These are phyloP conservation scores for Raphicerus campestris DNA, from an alignment of 2,113 vertebrate genomes.

Conservation along the genomic window DNA sequence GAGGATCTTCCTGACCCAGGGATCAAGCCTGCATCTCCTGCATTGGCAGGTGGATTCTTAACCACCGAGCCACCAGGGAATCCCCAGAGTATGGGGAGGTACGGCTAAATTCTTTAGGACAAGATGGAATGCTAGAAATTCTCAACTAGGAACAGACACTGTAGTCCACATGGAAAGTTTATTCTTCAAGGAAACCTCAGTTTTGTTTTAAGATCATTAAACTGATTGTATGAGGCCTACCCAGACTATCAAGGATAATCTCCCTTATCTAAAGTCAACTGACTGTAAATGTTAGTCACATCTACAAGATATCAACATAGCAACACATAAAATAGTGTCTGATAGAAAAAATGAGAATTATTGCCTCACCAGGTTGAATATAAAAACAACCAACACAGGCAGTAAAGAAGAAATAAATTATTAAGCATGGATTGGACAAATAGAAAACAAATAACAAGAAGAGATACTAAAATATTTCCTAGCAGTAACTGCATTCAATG, in stretches of 20 bases:
- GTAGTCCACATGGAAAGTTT: accelerated
- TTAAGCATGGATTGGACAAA: not conserved
- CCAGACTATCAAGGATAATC: not conserved
- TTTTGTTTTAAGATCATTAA: not conserved
- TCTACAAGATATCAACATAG: not conserved
- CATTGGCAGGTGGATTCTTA: not conserved
- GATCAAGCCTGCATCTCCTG: not conserved
- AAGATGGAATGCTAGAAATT: not conserved
- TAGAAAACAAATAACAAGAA: not conserved
- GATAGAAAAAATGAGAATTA: not conserved
- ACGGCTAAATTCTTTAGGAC: not conserved
- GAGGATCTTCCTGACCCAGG: not conserved
- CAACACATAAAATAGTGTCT: not conserved
- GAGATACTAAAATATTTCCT: not conserved
- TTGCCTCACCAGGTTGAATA: not conserved
- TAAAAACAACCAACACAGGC: not conserved
- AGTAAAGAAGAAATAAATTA: not conserved
- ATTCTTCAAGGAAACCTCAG: not conserved
- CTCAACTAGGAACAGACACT: not conserved
- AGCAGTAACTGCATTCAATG: not conserved
- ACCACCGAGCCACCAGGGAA: not conserved
- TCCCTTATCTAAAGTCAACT: not conserved
- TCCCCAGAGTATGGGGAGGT: not conserved
- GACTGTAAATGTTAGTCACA: not conserved
- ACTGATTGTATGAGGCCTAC: not conserved